Percentiles rank a stretch among this genome's conserved stretches.
Evolutionary conservation across 2,113 vertebrate species (phyloP).

Genomic region (Noturus placidus): DNA sequence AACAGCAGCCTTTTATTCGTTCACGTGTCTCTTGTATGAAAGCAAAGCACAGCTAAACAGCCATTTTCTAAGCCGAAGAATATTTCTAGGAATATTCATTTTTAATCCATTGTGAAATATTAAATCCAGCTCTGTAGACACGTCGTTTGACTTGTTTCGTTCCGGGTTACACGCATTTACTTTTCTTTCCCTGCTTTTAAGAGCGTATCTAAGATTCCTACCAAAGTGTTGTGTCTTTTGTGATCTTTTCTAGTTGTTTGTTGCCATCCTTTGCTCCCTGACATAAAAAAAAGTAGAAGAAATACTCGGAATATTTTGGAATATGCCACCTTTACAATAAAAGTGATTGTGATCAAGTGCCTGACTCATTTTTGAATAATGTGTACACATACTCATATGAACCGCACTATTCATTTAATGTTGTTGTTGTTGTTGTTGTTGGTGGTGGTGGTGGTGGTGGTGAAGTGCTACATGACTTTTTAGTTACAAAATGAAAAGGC

Average conservation of each 20-base stretch:
- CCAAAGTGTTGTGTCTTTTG: constrained; percentile 83
- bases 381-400: neutral
- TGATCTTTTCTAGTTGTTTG: constrained; percentile 82
- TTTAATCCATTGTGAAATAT: constrained; percentile 63
- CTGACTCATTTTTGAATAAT: constrained; percentile 47
- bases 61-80: constrained; percentile 77
- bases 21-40: constrained; percentile 70
- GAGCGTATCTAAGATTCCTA: constrained; percentile 80
- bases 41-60: constrained; percentile 74
- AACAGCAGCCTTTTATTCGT: constrained; percentile 64
- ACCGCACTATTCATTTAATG: neutral
- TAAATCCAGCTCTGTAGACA: constrained; percentile 67
- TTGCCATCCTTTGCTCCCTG: constrained; percentile 63
- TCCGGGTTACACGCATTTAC: constrained; percentile 64
- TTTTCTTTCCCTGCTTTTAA: constrained; percentile 68
- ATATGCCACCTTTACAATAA: constrained; percentile 93
- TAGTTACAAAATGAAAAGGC: too few relatives aligned
- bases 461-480: neutral
- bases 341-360: constrained; percentile 73
- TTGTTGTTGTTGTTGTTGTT: neutral
- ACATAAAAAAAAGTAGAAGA: constrained; percentile 50
- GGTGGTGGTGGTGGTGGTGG: too few relatives aligned
- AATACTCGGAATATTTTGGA: constrained; percentile 77
- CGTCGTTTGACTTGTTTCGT: constrained; percentile 62
- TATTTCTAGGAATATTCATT: constrained; percentile 59